These are phyloP conservation scores for Holothuria glaberrima DNA, from an alignment of 35 echinoderm and acorn worm genomes.

Conservation along the genomic window DNA sequence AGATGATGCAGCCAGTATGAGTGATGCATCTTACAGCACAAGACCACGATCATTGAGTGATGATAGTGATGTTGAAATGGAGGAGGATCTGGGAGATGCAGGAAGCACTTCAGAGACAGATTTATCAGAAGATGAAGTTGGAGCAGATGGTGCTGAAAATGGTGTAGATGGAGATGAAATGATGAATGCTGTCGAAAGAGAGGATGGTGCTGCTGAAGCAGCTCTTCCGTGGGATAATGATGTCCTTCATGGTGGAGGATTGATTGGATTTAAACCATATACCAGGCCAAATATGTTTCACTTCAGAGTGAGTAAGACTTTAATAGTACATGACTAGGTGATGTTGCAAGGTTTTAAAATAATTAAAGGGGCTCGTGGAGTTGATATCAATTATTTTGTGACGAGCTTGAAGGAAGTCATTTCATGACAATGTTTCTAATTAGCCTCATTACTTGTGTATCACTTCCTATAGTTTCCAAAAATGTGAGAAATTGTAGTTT, in stretches of 20 bases:
- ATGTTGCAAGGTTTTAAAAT: too few relatives aligned
- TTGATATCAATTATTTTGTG: too few relatives aligned
- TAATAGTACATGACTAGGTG: too few relatives aligned
- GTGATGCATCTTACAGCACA: conserved; percentile 19
- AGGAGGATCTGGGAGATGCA: conserved; percentile 43
- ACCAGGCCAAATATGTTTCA: conserved; percentile 86
- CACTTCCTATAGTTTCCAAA: too few relatives aligned
- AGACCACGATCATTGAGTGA: conserved; percentile 49
- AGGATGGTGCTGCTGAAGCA: conserved; percentile 23
- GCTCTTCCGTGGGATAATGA: conserved; percentile 38
- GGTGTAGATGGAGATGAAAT: conserved; percentile 47
- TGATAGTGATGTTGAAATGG: conserved; percentile 82
- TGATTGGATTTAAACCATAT: conserved; percentile 89
- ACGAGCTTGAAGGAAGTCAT: too few relatives aligned
- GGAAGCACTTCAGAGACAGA: conserved; percentile 37
- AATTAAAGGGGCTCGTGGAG: too few relatives aligned
- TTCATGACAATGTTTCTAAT: too few relatives aligned
- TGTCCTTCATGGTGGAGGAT: conserved; percentile 82
- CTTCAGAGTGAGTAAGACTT: conserved; percentile 72
- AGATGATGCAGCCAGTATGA: conserved; percentile 43
- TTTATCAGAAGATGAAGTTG: conserved; percentile 20
- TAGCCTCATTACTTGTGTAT: too few relatives aligned
- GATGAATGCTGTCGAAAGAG: conserved; percentile 53
- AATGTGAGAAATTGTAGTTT: too few relatives aligned
- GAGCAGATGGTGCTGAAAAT: conserved; percentile 14